phyloP scores from a whole-genome alignment of 1,140 invertebrate genomes.

The Zaprionus lachaisei region DNA sequence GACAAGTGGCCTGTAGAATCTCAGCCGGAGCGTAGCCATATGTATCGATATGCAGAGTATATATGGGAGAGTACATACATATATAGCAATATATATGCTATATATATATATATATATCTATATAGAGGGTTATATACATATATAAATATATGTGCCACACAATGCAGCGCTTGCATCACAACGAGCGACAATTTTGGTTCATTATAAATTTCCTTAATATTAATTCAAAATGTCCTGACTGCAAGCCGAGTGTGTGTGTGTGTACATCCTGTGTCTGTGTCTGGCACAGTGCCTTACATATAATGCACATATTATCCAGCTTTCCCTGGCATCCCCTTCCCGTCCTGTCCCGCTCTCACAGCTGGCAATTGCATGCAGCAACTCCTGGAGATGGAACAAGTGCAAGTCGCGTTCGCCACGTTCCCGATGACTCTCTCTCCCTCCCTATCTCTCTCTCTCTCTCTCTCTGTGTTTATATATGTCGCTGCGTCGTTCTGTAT shows the following conservation, averaged over 20 bases:
- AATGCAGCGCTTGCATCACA: constrained; percentile 57
- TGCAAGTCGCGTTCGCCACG: constrained; percentile 37
- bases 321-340: neutral
- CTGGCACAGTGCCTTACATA: constrained; percentile 79
- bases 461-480: constrained; percentile 17
- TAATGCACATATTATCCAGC: constrained; percentile 65
- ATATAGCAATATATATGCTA: constrained; percentile 15
- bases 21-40: constrained; percentile 22
- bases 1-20: constrained; percentile 35
- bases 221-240: constrained; percentile 76
- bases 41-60: constrained; percentile 10
- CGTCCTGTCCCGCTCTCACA: constrained; percentile 23
- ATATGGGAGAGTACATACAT: constrained; percentile 11
- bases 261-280: constrained; percentile 44
- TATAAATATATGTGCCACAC: constrained; percentile 29
- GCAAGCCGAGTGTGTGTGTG: constrained; percentile 15
- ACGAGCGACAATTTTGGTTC: constrained; percentile 78
- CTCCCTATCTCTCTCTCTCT: constrained; percentile 19
- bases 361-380: constrained; percentile 57
- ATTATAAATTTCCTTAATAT: constrained; percentile 83
- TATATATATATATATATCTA: constrained; percentile 15
- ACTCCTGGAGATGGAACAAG: constrained; percentile 38
- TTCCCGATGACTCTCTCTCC: constrained; percentile 8
- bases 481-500: constrained; percentile 46
- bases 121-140: constrained; percentile 3